A percentile compares a stretch with the other conserved stretches of the same genome.
Evolutionary conservation across 2,888 invertebrate species (phyloP).

Genomic region (Diarsia mendica): DNA sequence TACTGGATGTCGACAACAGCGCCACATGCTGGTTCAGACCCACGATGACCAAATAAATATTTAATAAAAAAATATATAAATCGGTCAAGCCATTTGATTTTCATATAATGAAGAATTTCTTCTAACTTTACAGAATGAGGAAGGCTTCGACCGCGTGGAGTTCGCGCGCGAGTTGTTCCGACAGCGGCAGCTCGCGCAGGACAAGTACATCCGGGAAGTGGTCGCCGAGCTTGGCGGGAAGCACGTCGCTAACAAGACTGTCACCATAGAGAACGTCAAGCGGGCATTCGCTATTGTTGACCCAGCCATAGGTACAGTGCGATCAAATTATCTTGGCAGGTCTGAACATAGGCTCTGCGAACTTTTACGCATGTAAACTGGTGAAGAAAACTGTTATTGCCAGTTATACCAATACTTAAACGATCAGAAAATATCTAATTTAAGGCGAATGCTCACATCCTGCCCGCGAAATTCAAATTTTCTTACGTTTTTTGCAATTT

Average conservation of each 20-base stretch:
- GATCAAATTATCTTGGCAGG: too few relatives aligned
- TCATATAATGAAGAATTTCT: not conserved
- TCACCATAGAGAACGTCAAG: conserved; percentile 80
- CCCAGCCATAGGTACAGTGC: conserved; percentile 72
- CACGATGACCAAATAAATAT: too few relatives aligned
- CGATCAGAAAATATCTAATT: too few relatives aligned
- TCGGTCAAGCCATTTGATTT: too few relatives aligned
- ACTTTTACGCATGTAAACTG: too few relatives aligned
- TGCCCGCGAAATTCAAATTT: too few relatives aligned
- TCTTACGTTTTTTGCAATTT: too few relatives aligned
- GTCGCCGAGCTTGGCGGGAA: conserved; percentile 79
- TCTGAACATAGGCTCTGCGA: too few relatives aligned
- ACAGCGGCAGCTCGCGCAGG: conserved; percentile 85
- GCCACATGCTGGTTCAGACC: not conserved
- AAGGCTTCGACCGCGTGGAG: conserved; percentile 87
- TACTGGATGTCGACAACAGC: not conserved
- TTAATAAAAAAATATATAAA: too few relatives aligned
- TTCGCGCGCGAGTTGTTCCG: conserved; percentile 84
- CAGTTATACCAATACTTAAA: too few relatives aligned
- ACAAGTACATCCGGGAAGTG: conserved; percentile 87
- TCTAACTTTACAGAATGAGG: conserved; percentile 80
- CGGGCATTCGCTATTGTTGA: conserved; percentile 86
- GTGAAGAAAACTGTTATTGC: too few relatives aligned
- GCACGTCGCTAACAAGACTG: conserved; percentile 68
- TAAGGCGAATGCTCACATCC: too few relatives aligned